phyloP scores from a whole-genome alignment of 2,888 invertebrate genomes.

The Ametastegia equiseti region DNA sequence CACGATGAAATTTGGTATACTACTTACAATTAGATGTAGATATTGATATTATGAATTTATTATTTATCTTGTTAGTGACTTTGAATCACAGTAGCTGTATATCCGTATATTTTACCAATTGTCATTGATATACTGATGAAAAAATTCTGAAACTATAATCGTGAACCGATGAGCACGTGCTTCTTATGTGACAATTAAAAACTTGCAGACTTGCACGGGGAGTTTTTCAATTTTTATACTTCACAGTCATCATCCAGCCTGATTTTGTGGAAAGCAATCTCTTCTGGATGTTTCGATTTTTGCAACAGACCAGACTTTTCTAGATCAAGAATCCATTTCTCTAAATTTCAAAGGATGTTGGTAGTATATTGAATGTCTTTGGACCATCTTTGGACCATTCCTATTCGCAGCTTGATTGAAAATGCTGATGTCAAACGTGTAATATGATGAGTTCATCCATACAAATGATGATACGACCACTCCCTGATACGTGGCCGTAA shows the following conservation, averaged over 20 bases:
- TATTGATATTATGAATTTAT: too few relatives aligned
- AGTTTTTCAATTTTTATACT: too few relatives aligned
- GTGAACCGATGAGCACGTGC: too few relatives aligned
- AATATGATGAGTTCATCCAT: background rate
- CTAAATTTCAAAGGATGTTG: background rate
- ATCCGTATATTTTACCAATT: background rate
- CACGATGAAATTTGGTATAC: background rate
- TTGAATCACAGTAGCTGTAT: background rate
- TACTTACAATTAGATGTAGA: background rate
- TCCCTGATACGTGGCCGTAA: background rate
- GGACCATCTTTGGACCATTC: background rate
- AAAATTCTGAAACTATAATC: too few relatives aligned
- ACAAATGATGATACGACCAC: conserved; percentile 17
- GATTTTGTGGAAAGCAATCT: background rate
- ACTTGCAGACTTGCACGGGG: too few relatives aligned
- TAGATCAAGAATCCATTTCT: background rate
- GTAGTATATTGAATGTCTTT: too few relatives aligned
- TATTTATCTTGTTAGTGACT: background rate
- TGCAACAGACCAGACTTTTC: background rate
- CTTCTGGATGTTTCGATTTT: background rate
- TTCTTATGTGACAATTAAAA: too few relatives aligned
- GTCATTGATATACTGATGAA: background rate
- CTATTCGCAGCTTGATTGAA: background rate
- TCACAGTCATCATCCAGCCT: too few relatives aligned
- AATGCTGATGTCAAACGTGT: background rate